Evolutionary conservation across 2,113 vertebrate genomes (phyloP), one percentile per base, ranked within the genome.

Genomic region (Sporophila hypoxantha): DNA sequence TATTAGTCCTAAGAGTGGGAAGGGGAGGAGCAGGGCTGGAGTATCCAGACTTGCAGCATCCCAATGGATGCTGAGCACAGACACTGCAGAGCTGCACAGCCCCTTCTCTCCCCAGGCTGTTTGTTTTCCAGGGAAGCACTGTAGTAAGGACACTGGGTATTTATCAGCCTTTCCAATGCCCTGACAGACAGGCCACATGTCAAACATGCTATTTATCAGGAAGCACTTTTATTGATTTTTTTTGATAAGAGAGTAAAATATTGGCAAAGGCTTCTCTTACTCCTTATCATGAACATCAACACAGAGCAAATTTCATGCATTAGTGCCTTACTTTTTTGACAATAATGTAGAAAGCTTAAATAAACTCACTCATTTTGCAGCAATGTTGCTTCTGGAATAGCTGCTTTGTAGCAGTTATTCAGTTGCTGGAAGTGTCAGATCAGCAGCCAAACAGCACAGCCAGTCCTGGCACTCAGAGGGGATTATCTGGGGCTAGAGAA

Each of bases 171-270:
- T 91, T 50, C 2, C 2, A 93, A 57, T 59, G 76, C 23, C 69
- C 27, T 2, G 3, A 32, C 77, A 25, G 53, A 75, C 41, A 82
- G 49, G 53, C 69, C 79, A 65, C 82, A 78, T 82, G 68, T 89
- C 82, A 94, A 94, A 94, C 56, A 20, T 1, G 2, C 69, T 93
- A 68, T 91, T 93, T 94, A 70, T 85, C 82, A 85, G 92, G 87
- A 94, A 92, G 82, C 59, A 71, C 76, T 87, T 80, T 50, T 76
- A 94, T 94, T 76, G 92, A 93, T 89, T 91, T 90, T 75, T 83
- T 85, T 79, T 87, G 30, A 85, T 95, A 93, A 93, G 74, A 75
- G 66, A 83, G 46, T 64, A 81, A 95, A 95, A 93, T 76, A 95
- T 73, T 93, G 92, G 88, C 90, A 92, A 82, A 82, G 18, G 46